phyloP scores from a whole-genome alignment of 2,888 invertebrate genomes.

The Heliconius sara region DNA sequence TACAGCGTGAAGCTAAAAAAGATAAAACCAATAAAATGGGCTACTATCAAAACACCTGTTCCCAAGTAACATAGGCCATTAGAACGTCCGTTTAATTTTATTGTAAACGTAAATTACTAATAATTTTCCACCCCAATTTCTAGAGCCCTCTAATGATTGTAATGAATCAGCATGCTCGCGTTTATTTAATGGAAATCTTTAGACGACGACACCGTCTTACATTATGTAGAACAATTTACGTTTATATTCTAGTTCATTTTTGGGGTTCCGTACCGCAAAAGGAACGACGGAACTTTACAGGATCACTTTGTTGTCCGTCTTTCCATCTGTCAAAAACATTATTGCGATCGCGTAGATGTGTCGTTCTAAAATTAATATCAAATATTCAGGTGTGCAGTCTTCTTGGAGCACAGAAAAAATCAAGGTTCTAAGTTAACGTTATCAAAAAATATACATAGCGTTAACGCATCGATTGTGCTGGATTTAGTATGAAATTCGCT shows the following conservation, averaged over 20 bases:
- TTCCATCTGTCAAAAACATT: no score
- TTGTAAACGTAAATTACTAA: constrained; percentile 28
- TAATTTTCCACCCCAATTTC: constrained; percentile 43
- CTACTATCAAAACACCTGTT: constrained; percentile 30
- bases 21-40: not conserved
- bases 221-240: constrained; percentile 9
- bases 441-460: no score
- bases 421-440: no score
- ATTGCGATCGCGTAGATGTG: no score
- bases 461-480: no score
- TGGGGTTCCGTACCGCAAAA: not conserved
- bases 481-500: no score
- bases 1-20: not conserved
- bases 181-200: constrained; percentile 63
- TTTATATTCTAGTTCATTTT: constrained; percentile 6
- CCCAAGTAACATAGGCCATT: constrained; percentile 38
- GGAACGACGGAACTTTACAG: no score
- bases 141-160: constrained; percentile 48
- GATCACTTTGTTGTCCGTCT: no score
- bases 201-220: constrained; percentile 3
- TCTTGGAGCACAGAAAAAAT: no score
- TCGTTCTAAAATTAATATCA: no score
- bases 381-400: no score
- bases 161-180: constrained; percentile 64
- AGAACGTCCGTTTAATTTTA: constrained; percentile 34